Base-by-base conservation (phyloP, 2,113 vertebrate genomes). In the Cavia porcellus region DNA sequence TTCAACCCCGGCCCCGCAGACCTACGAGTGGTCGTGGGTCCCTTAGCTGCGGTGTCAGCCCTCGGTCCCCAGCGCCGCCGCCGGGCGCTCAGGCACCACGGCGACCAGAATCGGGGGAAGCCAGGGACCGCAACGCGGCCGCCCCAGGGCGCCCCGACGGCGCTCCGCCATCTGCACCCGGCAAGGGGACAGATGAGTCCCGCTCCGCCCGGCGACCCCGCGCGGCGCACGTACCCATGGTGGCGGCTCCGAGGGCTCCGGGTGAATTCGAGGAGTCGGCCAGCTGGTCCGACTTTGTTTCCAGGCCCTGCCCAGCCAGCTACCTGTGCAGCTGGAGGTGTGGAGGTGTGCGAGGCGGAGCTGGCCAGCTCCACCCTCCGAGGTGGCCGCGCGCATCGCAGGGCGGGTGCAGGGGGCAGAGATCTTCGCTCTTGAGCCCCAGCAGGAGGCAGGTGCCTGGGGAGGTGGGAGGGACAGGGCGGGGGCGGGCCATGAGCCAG, bases 151-250 rank as follows among this genome's bases (percentile, higher is more conserved):
- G 50, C 28, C 19, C 38, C 9, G 11, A 50, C 74, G 4, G 32
- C 20, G 8, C 38, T 38, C 57, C 52, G 20, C 74, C 19, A 5
- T 7, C 9, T 0, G 24, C 12, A 7, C 15, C 82, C 3, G 1
- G 42, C 25, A 38, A 15, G 22, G 7, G 55, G 25, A 45, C 0
- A 35, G 57, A n/a, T 55, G 52, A 14, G 68, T 72, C 42, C 55
- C 20, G 9, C 11, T 5, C 55, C 19, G 5, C 38, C 42, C 1
- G 1, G 59, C 5, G 4, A 50, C 28, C 50, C 72, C 14, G 61
- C 19, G 45, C 42, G 1, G 25, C 35, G 1, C 47, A 89, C 97
- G 1, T 96, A 98, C 98, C 97, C 96, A 97, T 98, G 84, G 89
- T 82, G 96, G 93, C 32, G 30, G 86, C 68, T 95, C 45, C 47